These are phyloP conservation scores for Trissolcus brochymenae DNA, from an alignment of 2,888 invertebrate genomes.

Conservation along the genomic window DNA sequence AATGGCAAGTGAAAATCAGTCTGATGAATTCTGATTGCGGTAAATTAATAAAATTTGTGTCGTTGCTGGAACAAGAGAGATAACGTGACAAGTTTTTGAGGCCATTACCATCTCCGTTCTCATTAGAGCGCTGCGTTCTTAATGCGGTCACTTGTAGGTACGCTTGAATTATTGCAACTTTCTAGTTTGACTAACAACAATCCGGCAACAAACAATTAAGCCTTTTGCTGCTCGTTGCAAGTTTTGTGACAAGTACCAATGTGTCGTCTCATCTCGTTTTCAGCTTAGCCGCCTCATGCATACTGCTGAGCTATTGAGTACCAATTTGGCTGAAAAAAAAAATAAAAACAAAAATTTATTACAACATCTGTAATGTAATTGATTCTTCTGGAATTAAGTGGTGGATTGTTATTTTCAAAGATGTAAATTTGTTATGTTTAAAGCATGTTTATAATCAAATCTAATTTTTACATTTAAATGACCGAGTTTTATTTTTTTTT, in stretches of 20 bases:
- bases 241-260: constrained; percentile 61
- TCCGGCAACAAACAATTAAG: constrained; percentile 72
- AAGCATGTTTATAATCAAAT: too few species aligned
- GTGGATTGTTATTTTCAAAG: too few species aligned
- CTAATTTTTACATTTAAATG: too few species aligned
- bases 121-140: constrained; percentile 43
- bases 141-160: constrained; percentile 54
- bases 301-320: constrained; percentile 14
- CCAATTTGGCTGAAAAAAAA: too few species aligned
- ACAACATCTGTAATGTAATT: too few species aligned
- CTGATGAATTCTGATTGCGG: not conserved
- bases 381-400: too few species aligned
- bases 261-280: constrained; percentile 13
- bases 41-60: too few species aligned
- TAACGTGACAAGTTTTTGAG: constrained; percentile 18
- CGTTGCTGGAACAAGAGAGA: too few species aligned
- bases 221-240: constrained; percentile 60
- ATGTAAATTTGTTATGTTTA: too few species aligned
- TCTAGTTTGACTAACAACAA: constrained; percentile 72
- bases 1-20: constrained; percentile 20
- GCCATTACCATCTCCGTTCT: constrained; percentile 39
- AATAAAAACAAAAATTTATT: constrained; percentile 42
- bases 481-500: too few species aligned
- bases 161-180: constrained; percentile 69
- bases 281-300: constrained; percentile 43